Percentiles rank a stretch among this genome's conserved stretches.
These are phyloP conservation scores for Papilio gigon DNA, from an alignment of 2,888 invertebrate genomes.

Conservation along the genomic window DNA sequence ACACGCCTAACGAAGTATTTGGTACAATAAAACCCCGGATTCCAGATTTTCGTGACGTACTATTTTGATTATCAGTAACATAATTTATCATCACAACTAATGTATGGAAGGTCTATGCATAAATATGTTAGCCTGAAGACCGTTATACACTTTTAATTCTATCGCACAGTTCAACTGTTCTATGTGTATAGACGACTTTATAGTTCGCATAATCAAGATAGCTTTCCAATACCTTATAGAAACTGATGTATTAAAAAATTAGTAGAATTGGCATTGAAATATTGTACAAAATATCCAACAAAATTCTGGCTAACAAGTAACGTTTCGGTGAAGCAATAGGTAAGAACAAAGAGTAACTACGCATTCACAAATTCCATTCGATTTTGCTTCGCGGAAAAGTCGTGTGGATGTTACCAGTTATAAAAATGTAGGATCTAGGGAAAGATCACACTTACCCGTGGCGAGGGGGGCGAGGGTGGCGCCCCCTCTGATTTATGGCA, in stretches of 20 bases:
- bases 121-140: background rate
- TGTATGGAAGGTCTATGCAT: background rate
- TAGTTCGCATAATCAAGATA: too few species aligned
- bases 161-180: too few species aligned
- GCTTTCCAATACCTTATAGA: background rate
- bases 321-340: background rate
- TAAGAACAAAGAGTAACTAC: slow-evolving; percentile 44
- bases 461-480: slow-evolving; percentile 60
- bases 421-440: slow-evolving; percentile 81
- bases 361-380: slow-evolving; percentile 46
- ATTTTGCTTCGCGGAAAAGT: slow-evolving; percentile 61
- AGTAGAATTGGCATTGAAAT: background rate
- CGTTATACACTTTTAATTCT: too few species aligned
- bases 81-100: background rate
- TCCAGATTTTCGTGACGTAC: too few species aligned
- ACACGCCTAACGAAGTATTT: background rate
- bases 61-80: too few species aligned
- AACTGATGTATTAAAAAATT: background rate
- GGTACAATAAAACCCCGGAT: background rate
- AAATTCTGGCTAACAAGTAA: background rate
- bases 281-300: background rate
- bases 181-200: too few species aligned
- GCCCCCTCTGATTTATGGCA: slow-evolving; percentile 80
- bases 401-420: slow-evolving; percentile 71
- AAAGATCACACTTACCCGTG: slow-evolving; percentile 76